Evolutionary conservation across 2,888 invertebrate genomes (phyloP).

Genomic region (Idaea biselata): DNA sequence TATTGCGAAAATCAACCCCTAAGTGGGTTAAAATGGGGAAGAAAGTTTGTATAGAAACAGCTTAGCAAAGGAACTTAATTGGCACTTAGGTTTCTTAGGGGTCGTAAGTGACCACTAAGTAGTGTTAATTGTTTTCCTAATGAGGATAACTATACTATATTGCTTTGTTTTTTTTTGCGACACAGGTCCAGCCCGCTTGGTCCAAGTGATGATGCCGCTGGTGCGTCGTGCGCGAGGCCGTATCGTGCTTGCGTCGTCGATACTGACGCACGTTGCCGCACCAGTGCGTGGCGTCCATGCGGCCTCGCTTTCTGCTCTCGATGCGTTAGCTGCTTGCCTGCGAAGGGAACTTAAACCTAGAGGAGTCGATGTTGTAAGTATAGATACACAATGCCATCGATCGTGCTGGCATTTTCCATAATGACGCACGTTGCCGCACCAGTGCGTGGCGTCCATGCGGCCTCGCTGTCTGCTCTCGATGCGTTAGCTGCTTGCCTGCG

Average conservation of each 20-base stretch:
- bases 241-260: conserved; percentile 89
- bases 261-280: conserved; percentile 88
- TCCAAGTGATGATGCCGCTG: conserved; percentile 90
- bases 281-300: conserved; percentile 91
- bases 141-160: neutral
- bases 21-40: too few species aligned
- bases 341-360: conserved; percentile 89
- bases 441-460: conserved; percentile 90
- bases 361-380: conserved; percentile 86
- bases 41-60: too few species aligned
- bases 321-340: conserved; percentile 89
- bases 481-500: conserved; percentile 89
- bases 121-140: too few species aligned
- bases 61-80: too few species aligned
- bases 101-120: too few species aligned
- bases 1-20: too few species aligned
- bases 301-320: conserved; percentile 88
- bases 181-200: conserved; percentile 84
- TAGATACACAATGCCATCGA: conserved; percentile 78
- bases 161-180: neutral
- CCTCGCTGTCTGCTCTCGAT: conserved; percentile 88
- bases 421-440: conserved; percentile 90
- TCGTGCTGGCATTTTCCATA: conserved; percentile 90
- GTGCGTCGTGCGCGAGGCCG: conserved; percentile 89
- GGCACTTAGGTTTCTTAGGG: too few species aligned